Percentiles rank a stretch among this genome's conserved stretches.
Conservation (phyloP, 1,140 invertebrate genomes). For the Leguminivora glycinivorella region DNA sequence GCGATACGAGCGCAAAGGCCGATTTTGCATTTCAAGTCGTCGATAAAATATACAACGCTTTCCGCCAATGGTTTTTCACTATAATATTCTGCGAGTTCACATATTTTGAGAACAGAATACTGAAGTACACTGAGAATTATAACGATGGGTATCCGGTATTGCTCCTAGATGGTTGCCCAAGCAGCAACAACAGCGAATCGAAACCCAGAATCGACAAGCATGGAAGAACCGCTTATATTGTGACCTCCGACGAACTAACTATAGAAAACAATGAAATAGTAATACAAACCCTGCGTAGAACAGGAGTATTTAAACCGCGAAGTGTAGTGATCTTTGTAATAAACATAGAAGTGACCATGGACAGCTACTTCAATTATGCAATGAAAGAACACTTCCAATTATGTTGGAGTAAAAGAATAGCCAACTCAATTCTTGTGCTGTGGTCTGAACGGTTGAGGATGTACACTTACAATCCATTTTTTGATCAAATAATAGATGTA, state of each 20-base stretch:
- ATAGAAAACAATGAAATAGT: slow-evolving; percentile 56
- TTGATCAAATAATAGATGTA: slow-evolving; percentile 58
- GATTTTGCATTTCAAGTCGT: slow-evolving; percentile 60
- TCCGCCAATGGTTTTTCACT: slow-evolving; percentile 69
- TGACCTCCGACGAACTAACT: slow-evolving; percentile 57
- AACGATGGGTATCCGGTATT: slow-evolving; percentile 64
- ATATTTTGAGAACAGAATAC: slow-evolving; percentile 69
- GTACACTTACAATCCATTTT: slow-evolving; percentile 65
- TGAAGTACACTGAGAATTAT: slow-evolving; percentile 67
- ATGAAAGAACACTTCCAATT: slow-evolving; percentile 62
- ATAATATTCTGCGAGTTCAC: slow-evolving; percentile 71
- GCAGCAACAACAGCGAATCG: slow-evolving; percentile 50
- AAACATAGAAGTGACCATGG: slow-evolving; percentile 52
- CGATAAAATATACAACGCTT: slow-evolving; percentile 67
- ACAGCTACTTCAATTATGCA: slow-evolving; percentile 58
- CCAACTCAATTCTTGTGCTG: slow-evolving; percentile 65
- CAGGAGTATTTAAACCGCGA: slow-evolving; percentile 70
- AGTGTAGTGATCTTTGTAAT: slow-evolving; percentile 66
- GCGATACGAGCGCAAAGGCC: slow-evolving; percentile 53
- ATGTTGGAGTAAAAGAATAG: slow-evolving; percentile 60
- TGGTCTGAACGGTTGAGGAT: slow-evolving; percentile 52
- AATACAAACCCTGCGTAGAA: slow-evolving; percentile 57
- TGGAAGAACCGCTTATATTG: slow-evolving; percentile 64
- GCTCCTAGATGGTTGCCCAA: slow-evolving; percentile 62
- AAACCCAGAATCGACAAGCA: slow-evolving; percentile 64